Evolutionary conservation across 2,113 vertebrate genomes (phyloP).

Genomic region (Rhombomys opimus): DNA sequence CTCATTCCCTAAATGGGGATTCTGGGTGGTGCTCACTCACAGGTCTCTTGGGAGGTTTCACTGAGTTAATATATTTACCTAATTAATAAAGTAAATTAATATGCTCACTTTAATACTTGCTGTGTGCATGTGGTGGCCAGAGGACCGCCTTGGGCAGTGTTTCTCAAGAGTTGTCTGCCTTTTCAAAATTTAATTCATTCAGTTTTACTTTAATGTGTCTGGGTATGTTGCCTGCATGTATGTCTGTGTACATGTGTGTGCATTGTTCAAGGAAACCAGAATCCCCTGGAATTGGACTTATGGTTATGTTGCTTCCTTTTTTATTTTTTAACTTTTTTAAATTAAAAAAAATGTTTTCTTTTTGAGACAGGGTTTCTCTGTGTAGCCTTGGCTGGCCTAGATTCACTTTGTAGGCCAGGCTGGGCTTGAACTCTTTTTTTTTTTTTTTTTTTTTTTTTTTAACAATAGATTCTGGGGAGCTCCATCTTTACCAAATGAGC

Average conservation of each 20-base stretch:
- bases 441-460: too few species aligned
- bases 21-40: background rate
- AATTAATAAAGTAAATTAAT: background rate
- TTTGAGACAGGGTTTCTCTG: too few species aligned
- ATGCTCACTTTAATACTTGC: background rate
- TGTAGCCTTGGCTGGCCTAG: too few species aligned
- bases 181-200: background rate
- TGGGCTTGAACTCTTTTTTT: background rate
- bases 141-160: background rate
- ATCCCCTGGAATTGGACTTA: background rate
- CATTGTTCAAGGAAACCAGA: background rate
- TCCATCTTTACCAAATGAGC: background rate
- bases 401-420: too few species aligned
- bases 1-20: background rate
- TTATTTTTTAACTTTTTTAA: too few species aligned
- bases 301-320: background rate
- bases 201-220: background rate
- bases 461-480: background rate
- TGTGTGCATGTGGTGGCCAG: background rate
- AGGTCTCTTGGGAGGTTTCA: conserved; percentile 30
- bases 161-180: background rate
- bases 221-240: background rate
- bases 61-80: background rate
- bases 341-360: too few species aligned
- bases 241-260: background rate